Percentiles rank a stretch among this genome's conserved stretches.
These are phyloP conservation scores for Babyrousa celebensis DNA, from an alignment of 2,797 vertebrate genomes.

Conservation along the genomic window DNA sequence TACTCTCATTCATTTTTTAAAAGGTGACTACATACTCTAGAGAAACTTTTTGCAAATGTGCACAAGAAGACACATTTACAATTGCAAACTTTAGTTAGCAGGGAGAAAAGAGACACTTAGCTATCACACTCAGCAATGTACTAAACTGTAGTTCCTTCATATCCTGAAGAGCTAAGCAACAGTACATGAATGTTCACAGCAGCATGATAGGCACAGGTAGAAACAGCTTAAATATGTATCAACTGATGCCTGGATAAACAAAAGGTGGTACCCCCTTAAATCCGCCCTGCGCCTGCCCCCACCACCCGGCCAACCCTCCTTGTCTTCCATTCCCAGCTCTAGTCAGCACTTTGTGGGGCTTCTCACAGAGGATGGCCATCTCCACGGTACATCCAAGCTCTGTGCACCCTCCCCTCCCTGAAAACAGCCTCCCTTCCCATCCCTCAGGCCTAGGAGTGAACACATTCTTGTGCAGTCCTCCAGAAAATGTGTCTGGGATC, in stretches of 20 bases:
- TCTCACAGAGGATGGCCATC: background rate
- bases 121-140: too few relatives aligned
- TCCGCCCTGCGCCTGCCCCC: fast-evolving
- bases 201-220: background rate
- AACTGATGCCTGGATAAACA: background rate
- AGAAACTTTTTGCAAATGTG: too few relatives aligned
- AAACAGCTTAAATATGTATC: background rate
- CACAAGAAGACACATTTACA: too few relatives aligned
- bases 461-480: background rate
- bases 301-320: background rate
- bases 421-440: background rate
- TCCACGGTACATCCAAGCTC: background rate
- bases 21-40: too few relatives aligned
- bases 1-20: too few relatives aligned
- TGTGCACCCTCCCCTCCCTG: background rate
- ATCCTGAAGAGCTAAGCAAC: too few relatives aligned
- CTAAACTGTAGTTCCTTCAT: too few relatives aligned
- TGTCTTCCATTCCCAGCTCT: background rate
- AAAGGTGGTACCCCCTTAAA: background rate
- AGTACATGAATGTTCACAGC: background rate
- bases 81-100: too few relatives aligned
- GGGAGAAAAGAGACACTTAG: too few relatives aligned
- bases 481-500: background rate
- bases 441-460: background rate
- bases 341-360: background rate